Evolutionary conservation across 2,113 vertebrate species (phyloP).

Genomic region (Urocitellus parryii): DNA sequence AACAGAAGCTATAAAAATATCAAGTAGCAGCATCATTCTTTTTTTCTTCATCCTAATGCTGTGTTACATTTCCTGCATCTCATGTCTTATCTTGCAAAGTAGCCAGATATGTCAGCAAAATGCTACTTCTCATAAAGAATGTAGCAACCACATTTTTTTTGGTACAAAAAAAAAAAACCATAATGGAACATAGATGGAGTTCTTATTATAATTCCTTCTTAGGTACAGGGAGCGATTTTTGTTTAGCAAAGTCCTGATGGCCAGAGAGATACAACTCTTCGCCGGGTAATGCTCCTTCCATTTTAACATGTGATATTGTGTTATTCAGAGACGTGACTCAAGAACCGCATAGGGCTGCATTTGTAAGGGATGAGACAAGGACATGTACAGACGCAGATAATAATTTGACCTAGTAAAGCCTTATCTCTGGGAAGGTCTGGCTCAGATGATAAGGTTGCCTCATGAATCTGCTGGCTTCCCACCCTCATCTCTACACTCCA

Average conservation of each 20-base stretch:
- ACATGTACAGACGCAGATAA: constrained; percentile 1
- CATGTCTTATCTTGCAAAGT: constrained; percentile 34
- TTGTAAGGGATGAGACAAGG: constrained; percentile 5
- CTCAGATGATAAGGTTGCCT: not conserved
- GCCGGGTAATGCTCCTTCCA: not conserved
- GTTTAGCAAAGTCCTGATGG: not conserved
- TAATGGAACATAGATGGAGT: not conserved
- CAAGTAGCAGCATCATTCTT: not conserved
- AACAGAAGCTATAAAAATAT: constrained; percentile 18
- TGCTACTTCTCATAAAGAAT: constrained; percentile 44
- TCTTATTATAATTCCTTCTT: not conserved
- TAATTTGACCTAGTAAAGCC: not conserved
- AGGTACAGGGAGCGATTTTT: constrained; percentile 1
- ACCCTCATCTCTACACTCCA: not conserved
- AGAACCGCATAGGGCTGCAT: not conserved
- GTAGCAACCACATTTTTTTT: not conserved
- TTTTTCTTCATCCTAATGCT: not conserved
- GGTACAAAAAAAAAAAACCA: not conserved
- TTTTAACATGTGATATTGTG: not conserved
- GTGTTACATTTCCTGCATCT: not conserved
- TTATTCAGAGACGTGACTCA: not conserved
- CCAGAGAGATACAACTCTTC: not conserved
- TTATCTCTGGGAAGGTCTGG: not conserved
- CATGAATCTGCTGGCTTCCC: not conserved
- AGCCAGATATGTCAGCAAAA: constrained; percentile 36